A percentile compares a stretch with the other conserved stretches of the same genome.
Conservation (phyloP, 2,888 invertebrate genomes). For the Drosophila lutescens region DNA sequence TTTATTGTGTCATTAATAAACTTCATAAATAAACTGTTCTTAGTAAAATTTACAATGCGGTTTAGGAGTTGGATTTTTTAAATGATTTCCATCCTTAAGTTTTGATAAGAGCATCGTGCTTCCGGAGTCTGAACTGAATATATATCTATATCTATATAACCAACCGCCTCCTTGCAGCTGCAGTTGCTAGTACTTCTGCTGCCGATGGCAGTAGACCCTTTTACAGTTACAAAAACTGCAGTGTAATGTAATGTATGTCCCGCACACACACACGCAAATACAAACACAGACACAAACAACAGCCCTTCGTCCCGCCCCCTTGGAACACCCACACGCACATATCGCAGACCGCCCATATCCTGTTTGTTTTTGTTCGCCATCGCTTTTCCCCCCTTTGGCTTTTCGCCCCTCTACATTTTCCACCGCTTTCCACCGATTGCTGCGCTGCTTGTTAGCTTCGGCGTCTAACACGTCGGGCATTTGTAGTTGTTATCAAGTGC, state of each 20-base stretch:
- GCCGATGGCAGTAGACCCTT: conserved; percentile 38
- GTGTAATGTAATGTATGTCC: conserved; percentile 62
- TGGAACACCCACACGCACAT: conserved; percentile 29
- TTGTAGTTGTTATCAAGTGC: conserved; percentile 74
- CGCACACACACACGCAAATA: conserved; percentile 27
- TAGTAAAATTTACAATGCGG: not conserved
- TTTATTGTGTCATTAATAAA: no score
- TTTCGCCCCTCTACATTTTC: not conserved
- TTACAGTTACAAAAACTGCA: conserved; percentile 66
- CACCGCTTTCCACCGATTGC: conserved; percentile 36
- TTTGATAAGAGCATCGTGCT: conserved; percentile 11
- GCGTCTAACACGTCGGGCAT: conserved; percentile 67
- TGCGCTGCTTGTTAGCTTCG: conserved; percentile 66
- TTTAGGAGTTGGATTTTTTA: not conserved
- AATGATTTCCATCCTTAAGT: no score
- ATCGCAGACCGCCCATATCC: conserved; percentile 66
- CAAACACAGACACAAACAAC: conserved; percentile 13
- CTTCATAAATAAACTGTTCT: no score
- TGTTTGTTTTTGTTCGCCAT: conserved; percentile 66
- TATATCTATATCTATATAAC: not conserved
- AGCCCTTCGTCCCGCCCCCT: not conserved
- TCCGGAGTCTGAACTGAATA: not conserved
- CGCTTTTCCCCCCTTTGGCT: conserved; percentile 12
- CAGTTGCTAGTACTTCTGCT: conserved; percentile 21
- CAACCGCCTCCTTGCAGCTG: conserved; percentile 7